A percentile compares a stretch with the other conserved stretches of the same genome.
phyloP scores from a whole-genome alignment of 2,888 invertebrate genomes.

The Hyles lineata region DNA sequence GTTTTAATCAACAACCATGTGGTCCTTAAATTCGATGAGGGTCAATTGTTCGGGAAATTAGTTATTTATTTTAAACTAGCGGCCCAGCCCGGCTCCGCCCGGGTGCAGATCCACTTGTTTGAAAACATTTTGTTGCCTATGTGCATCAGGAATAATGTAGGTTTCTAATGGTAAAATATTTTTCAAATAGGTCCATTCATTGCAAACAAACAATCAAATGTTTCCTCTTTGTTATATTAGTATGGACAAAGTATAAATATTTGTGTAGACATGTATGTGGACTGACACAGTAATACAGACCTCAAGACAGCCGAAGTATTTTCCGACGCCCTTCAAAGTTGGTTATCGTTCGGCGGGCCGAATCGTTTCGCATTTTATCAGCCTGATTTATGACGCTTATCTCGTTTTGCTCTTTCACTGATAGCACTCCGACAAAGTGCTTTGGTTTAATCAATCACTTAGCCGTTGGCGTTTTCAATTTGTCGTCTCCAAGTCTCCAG shows the following conservation, averaged over 20 bases:
- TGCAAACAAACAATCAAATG: too few relatives aligned
- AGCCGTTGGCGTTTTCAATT: constrained; percentile 64
- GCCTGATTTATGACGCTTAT: constrained; percentile 75
- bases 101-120: too few relatives aligned
- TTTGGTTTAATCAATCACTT: constrained; percentile 72
- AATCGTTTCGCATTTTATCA: constrained; percentile 57
- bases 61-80: not conserved
- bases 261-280: not conserved
- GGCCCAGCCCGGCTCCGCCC: too few relatives aligned
- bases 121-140: too few relatives aligned
- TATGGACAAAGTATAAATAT: not conserved
- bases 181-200: too few relatives aligned
- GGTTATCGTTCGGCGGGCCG: constrained; percentile 27
- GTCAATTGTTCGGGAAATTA: not conserved
- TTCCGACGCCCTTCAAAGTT: constrained; percentile 29
- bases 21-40: too few relatives aligned
- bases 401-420: constrained; percentile 57
- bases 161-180: too few relatives aligned
- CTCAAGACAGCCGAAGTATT: constrained; percentile 23
- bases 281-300: constrained; percentile 4
- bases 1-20: too few relatives aligned
- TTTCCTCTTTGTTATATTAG: too few relatives aligned
- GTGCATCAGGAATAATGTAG: too few relatives aligned
- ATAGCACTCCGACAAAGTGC: constrained; percentile 67
- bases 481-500: constrained; percentile 53